Percentiles rank a stretch among this genome's conserved stretches.
These are phyloP conservation scores for Amphipoea lucens DNA, from an alignment of 2,888 invertebrate genomes.

Conservation along the genomic window DNA sequence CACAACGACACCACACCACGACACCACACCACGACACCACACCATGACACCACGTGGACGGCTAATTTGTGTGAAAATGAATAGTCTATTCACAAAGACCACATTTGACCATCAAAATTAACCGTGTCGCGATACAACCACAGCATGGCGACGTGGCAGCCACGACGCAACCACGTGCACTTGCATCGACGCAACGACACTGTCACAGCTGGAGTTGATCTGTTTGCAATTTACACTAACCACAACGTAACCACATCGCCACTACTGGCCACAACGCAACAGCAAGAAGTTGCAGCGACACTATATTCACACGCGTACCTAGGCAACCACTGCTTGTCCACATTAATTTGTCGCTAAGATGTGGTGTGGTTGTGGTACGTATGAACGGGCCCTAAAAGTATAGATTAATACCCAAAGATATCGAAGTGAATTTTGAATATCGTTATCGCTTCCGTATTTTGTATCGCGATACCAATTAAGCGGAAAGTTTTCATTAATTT, in stretches of 20 bases:
- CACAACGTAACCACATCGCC: background rate
- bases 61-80: background rate
- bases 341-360: background rate
- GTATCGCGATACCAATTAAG: constrained; percentile 55
- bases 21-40: too few relatives aligned
- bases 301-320: background rate
- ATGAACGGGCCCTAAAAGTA: constrained; percentile 37
- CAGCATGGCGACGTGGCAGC: background rate
- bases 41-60: background rate
- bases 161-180: background rate
- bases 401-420: constrained; percentile 62
- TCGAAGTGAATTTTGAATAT: constrained; percentile 42
- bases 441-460: constrained; percentile 53
- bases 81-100: background rate
- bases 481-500: constrained; percentile 58
- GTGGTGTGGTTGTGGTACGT: background rate
- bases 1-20: background rate
- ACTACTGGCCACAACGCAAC: background rate
- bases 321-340: background rate
- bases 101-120: background rate
- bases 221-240: background rate
- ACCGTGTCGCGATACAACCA: background rate
- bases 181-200: background rate
- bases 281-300: background rate
- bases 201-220: background rate